Percentiles rank a stretch among this genome's conserved stretches.
phyloP scores from a whole-genome alignment of 2,888 invertebrate genomes.

The Adela reaumurella region DNA sequence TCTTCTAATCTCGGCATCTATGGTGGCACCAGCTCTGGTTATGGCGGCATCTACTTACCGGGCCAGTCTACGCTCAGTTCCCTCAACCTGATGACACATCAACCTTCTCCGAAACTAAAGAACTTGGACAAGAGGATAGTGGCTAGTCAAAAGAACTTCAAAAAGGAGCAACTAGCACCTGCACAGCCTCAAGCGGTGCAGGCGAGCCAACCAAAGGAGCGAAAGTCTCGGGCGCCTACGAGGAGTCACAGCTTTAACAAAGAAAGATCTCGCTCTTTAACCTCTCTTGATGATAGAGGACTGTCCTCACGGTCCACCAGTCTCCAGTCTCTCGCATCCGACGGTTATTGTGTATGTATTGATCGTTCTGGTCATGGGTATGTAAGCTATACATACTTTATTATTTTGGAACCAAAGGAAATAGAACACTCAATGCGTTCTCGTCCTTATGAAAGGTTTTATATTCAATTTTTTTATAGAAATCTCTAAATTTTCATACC shows the following conservation, averaged over 20 bases:
- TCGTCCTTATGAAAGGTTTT: too few species aligned
- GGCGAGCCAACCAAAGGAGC: conserved; percentile 22
- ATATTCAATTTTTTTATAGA: too few species aligned
- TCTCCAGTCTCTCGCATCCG: conserved; percentile 69
- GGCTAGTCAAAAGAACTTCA: conserved; percentile 49
- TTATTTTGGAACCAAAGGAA: too few species aligned
- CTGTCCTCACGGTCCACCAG: conserved; percentile 59
- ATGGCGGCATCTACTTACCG: conserved; percentile 65
- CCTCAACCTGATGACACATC: conserved; percentile 55
- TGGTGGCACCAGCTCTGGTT: conserved; percentile 62
- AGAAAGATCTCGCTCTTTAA: conserved; percentile 42
- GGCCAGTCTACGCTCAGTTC: conserved; percentile 53
- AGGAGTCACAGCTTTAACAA: conserved; percentile 29
- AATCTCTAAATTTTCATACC: too few species aligned
- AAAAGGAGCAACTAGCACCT: conserved; percentile 32
- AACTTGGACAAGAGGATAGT: conserved; percentile 45
- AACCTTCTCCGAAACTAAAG: conserved; percentile 51
- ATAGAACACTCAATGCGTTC: too few species aligned
- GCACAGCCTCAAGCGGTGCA: conserved; percentile 16
- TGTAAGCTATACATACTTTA: too few species aligned
- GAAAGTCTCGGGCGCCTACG: conserved; percentile 25
- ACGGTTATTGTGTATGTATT: conserved; percentile 77
- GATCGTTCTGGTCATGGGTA: too few species aligned
- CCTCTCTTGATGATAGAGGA: conserved; percentile 28
- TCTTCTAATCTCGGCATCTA: conserved; percentile 50